Evolutionary conservation across 2,797 vertebrate species (phyloP), one percentile per base, ranked within the genome.

Genomic region (Brotula barbata): DNA sequence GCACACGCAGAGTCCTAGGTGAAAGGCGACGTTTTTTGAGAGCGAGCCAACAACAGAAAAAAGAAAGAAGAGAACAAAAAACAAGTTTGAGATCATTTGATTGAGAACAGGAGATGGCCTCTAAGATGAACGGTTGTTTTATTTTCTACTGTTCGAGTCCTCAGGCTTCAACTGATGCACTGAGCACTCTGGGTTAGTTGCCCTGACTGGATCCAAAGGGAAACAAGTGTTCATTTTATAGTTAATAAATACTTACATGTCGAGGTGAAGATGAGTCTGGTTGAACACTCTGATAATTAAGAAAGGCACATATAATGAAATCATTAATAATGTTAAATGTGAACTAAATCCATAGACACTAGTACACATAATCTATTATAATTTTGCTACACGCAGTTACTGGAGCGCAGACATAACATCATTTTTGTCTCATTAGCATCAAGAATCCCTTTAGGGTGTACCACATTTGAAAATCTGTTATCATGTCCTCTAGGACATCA

Each of bases 181-280:
- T 57, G 14, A 36, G 9, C 8, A 36, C 9, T 36, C 7, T 12
- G 9, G 13, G 6, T 36, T 33, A 33, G 6, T 36, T 36, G 9
- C 13, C 34, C 7, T 14, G n/a, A n/a, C n/a, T n/a, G n/a, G n/a
- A n/a, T 7, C 25, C 7, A 23, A 12, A 20, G 10, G n/a, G 13
- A 55, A 34, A 59, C 10, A 39, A 33, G 17, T 62, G 15, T 6
- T 20, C 2, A 16, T 50, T 46, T 64, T 23, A 19, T n/a, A 21
- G 59, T 17, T 2, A 2, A 46, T n/a, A 5, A 21, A 31, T 53
- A 95, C 97, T 94, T 91, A 99, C 97, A 73, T 99, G 97, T 89
- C 96, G 92, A 63, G 97, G 97, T 48, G 97, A 99, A 68, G 97
- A 98, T 78, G 97, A 98, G 90, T 99, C 97, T 63, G 97, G 97